phyloP scores from a whole-genome alignment of 2,888 invertebrate genomes.

The Drosophila trichaetosa region DNA sequence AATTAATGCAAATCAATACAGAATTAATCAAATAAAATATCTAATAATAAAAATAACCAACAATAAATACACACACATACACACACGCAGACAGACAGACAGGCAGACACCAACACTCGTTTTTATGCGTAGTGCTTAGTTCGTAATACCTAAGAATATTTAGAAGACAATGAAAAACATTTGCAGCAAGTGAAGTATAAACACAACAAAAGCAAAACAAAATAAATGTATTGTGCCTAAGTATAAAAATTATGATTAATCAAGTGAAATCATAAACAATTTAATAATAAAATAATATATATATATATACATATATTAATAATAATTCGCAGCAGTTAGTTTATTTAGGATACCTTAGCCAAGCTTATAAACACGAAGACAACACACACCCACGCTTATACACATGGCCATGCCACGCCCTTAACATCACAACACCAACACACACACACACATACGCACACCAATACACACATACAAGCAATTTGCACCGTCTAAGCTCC shows the following conservation, averaged over 20 bases:
- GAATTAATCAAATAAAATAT: constrained; percentile 53
- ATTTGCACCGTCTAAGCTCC: constrained; percentile 72
- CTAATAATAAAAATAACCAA: constrained; percentile 35
- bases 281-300: constrained; percentile 22
- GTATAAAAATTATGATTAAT: constrained; percentile 56
- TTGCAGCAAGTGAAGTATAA: constrained; percentile 39
- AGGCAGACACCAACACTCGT: constrained; percentile 46
- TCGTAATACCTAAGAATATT: constrained; percentile 55
- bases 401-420: constrained; percentile 36
- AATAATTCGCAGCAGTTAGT: constrained; percentile 33
- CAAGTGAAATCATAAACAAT: constrained; percentile 43
- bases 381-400: constrained; percentile 16
- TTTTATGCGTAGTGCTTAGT: constrained; percentile 75
- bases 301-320: constrained; percentile 12
- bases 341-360: constrained; percentile 60
- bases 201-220: constrained; percentile 46
- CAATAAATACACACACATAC: constrained; percentile 30
- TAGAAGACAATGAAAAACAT: constrained; percentile 49
- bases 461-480: constrained; percentile 32
- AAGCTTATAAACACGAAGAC: constrained; percentile 52
- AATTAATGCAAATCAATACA: constrained; percentile 61
- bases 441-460: constrained; percentile 8
- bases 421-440: not conserved
- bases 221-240: constrained; percentile 80
- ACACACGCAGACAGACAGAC: constrained; percentile 28